A percentile compares a stretch with the other conserved stretches of the same genome.
phyloP scores from a whole-genome alignment of 2,113 vertebrate genomes.

The Tringa solitaria region DNA sequence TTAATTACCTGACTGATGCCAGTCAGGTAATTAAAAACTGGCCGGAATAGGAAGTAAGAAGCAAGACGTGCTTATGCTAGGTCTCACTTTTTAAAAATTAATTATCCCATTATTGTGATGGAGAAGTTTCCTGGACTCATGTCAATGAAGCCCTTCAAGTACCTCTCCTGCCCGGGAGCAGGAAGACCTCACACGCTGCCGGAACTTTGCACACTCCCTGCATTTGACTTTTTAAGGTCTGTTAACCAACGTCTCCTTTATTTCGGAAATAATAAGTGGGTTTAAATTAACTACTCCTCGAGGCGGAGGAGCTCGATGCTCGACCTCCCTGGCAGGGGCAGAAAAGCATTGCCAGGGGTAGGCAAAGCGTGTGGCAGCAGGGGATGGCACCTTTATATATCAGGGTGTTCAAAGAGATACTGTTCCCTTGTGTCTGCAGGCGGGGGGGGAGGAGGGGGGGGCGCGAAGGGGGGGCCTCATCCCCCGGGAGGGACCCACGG shows the following conservation, averaged over 20 bases:
- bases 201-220: accelerated
- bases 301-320: neutral
- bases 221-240: neutral
- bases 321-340: neutral
- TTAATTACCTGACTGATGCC: neutral
- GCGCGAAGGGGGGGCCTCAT: neutral
- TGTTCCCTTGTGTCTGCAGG: accelerated
- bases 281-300: too few relatives aligned
- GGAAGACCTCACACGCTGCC: accelerated
- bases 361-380: neutral
- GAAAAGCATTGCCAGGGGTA: neutral
- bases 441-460: too few relatives aligned
- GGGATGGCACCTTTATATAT: accelerated
- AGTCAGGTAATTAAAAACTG: neutral
- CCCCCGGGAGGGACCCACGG: too few relatives aligned
- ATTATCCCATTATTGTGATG: neutral
- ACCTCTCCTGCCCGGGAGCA: too few relatives aligned
- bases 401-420: accelerated
- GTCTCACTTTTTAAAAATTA: neutral
- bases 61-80: neutral
- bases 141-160: accelerated
- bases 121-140: accelerated
- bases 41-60: neutral
- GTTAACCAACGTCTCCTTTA: accelerated
- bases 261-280: accelerated